Conservation (phyloP, 64 coral and sea anemone species). For the Pocillopora verrucosa region DNA sequence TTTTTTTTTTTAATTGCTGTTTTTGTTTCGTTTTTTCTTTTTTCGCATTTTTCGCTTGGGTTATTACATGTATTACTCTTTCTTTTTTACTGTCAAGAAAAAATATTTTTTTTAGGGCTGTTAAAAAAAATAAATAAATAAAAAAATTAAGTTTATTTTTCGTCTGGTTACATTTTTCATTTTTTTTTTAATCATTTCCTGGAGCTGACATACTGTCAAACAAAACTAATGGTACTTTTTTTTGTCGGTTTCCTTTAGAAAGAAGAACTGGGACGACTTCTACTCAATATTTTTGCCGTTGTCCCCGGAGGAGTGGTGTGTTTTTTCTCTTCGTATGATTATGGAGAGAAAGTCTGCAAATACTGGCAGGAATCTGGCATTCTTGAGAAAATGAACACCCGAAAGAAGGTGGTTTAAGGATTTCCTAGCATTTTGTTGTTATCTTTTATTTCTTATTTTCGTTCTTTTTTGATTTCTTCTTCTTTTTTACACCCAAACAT, state of each 20-base stretch:
- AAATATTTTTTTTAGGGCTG: no score
- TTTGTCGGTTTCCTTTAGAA: slow-evolving; percentile 53
- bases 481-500: background rate
- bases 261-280: slow-evolving; percentile 81
- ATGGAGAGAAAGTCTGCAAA: slow-evolving; percentile 79
- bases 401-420: slow-evolving; percentile 76
- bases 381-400: slow-evolving; percentile 72
- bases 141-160: no score
- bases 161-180: no score
- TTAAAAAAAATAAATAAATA: no score
- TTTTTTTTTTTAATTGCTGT: background rate
- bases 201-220: background rate
- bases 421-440: background rate
- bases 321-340: slow-evolving; percentile 97
- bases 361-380: slow-evolving; percentile 79
- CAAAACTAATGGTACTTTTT: background rate
- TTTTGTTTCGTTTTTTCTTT: slow-evolving; percentile 13
- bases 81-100: no score
- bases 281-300: slow-evolving; percentile 82
- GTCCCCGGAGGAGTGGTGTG: slow-evolving; percentile 94
- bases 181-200: background rate
- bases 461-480: background rate
- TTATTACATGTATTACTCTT: background rate
- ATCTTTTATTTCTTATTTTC: background rate
- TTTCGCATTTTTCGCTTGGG: no score